Evolutionary conservation across 2,888 invertebrate species (phyloP).

Genomic region (Hirtodrosophila alboralis): DNA sequence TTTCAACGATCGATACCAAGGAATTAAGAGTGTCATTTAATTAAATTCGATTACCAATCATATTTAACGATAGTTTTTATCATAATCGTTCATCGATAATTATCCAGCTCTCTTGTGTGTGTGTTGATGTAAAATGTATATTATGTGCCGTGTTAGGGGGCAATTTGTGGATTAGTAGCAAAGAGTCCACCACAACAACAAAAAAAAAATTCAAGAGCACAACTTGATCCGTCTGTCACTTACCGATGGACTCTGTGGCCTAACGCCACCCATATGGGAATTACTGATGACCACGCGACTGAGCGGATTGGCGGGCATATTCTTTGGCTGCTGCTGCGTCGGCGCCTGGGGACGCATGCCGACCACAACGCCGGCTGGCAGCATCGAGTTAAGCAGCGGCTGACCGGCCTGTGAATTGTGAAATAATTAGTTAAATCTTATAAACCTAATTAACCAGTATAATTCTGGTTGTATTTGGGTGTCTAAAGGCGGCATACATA

Average conservation of each 20-base stretch:
- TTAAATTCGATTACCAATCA: too few species aligned
- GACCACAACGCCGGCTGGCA: constrained; percentile 91
- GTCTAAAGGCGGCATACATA: constrained; percentile 32
- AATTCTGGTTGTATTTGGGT: constrained; percentile 79
- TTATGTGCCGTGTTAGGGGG: constrained; percentile 27
- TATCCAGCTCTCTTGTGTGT: too few species aligned
- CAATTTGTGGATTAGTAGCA: constrained; percentile 63
- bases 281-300: constrained; percentile 93
- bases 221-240: constrained; percentile 44
- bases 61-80: too few species aligned
- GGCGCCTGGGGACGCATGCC: constrained; percentile 92
- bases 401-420: constrained; percentile 84
- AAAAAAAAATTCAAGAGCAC: constrained; percentile 43
- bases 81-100: too few species aligned
- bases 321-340: constrained; percentile 89
- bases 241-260: constrained; percentile 91
- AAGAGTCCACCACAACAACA: constrained; percentile 66
- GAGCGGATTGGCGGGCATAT: constrained; percentile 89
- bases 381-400: constrained; percentile 87
- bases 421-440: constrained; percentile 66
- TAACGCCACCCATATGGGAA: constrained; percentile 91
- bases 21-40: too few species aligned
- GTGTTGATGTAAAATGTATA: constrained; percentile 27
- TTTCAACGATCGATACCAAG: too few species aligned
- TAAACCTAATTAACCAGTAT: neutral